These are phyloP conservation scores for Dendrophyllia cribrosa DNA, from an alignment of 64 coral and sea anemone genomes.

Conservation along the genomic window DNA sequence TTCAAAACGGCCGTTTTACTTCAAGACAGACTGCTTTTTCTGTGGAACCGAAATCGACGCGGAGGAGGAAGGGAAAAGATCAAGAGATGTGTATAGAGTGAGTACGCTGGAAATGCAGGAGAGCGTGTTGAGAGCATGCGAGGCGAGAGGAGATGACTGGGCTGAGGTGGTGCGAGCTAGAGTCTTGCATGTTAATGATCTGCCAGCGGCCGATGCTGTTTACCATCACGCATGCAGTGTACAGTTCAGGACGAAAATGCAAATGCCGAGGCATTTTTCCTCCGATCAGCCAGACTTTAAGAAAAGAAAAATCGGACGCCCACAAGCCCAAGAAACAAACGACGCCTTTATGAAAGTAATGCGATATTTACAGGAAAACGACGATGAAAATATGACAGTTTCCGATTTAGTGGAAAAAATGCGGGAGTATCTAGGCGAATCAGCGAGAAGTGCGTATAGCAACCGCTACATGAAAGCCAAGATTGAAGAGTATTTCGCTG, in stretches of 20 bases:
- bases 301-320: constrained; percentile 31
- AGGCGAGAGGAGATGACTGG: constrained; percentile 31
- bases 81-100: constrained; percentile 34
- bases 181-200: constrained; percentile 36
- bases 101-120: constrained; percentile 65
- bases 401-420: constrained; percentile 40
- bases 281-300: constrained; percentile 36
- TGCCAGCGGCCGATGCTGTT: constrained; percentile 60
- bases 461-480: constrained; percentile 35
- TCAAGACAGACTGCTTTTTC: constrained; percentile 47
- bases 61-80: constrained; percentile 37
- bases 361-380: constrained; percentile 49
- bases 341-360: constrained; percentile 43
- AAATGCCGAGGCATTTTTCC: constrained; percentile 16
- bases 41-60: constrained; percentile 41
- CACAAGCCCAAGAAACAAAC: constrained; percentile 25
- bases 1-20: background rate
- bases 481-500: constrained; percentile 35
- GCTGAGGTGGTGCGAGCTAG: constrained; percentile 52
- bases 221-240: too few relatives aligned
- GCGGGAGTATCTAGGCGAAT: constrained; percentile 13
- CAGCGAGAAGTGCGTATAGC: background rate
- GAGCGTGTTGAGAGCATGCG: constrained; percentile 13
- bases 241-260: background rate
- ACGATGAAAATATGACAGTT: constrained; percentile 62